Evolutionary conservation across 2,113 vertebrate genomes (phyloP), one percentile per base, ranked within the genome.

Genomic region (Colinus virginianus): DNA sequence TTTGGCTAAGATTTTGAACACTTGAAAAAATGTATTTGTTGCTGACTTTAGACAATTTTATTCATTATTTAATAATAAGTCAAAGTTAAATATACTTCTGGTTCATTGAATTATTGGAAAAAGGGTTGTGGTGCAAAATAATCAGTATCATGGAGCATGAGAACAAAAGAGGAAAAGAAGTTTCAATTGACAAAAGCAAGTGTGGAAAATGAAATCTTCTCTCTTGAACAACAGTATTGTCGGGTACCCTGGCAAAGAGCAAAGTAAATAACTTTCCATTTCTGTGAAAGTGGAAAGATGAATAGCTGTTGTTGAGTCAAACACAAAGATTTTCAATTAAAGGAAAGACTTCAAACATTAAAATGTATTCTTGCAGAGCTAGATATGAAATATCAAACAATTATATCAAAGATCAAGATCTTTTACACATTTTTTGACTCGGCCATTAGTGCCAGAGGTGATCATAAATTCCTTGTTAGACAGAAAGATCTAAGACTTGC

Each of bases 301-400:
- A 78, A 88, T 55, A 63, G 25, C 16, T 92, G 19, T 10, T 61
- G 16, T 59, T 86, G 69, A 67, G 23, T 74, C 8, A 82, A 91
- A 87, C 46, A 87, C 46, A 61, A 87, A 82, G 16, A 70, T 84
- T 84, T 88, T 74, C 83, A 88, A 9, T 84, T 88, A 84, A 86
- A 88, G 6, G 49, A 86, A 80, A 2, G 7, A 2, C 17, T 87
- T 92, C 51, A 56, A 7, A 46, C 4, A 40, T 71, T 84, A 59
- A 78, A 74, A 40, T 51, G 7, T 45, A 63, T 67, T 86, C 7
- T 17, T 64, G 18, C 62, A 78, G 46, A 78, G 22, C 21, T 46
- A 43, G 17, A 55, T 75, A 49, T 18, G 34, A 91, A 91, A 43
- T 70, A 80, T 30, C 32, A 93, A 87, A 70, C 7, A 17, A 34